Evolutionary conservation across 2,113 vertebrate genomes (phyloP), one percentile per base, ranked within the genome.

Genomic region (Podarcis cretensis): DNA sequence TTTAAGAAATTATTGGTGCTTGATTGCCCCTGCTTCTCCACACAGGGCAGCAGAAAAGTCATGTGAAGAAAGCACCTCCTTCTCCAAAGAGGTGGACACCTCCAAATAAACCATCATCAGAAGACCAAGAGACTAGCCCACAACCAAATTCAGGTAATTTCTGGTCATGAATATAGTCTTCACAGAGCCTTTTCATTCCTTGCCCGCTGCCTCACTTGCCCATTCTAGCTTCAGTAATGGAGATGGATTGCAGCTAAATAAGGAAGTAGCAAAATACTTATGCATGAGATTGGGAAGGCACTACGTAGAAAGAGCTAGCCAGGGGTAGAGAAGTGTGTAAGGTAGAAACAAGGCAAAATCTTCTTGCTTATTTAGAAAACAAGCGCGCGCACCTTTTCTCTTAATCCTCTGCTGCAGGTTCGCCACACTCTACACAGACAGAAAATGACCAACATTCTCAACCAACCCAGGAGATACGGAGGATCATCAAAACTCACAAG

Each of bases 401-500:
- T 83, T 89, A 0, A 93, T 88, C 5, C 7, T 37, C 93, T 90
- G 35, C 75, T 86, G 27, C 89, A 1, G 57, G 75, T 48, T 23
- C 83, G 30, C 85, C 89, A 12, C 78, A 87, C 83, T 78, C 92
- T 87, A 66, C 71, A 2, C 79, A 73, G 75, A 94, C 94, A 80
- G 43, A 54, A 92, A 95, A 78, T 76, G 84, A 35, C 2, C 57
- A 92, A 75, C 94, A 73, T n/a, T 87, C 90, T 1, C 90, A 96
- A 74, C 99, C 99, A 78, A 99, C 98, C 92, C 96, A 85, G 20
- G 98, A 97, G 86, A 99, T 99, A 7, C 91, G 96, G 20, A 98
- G 98, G 35, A 99, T 99, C 94, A 98, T 99, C 95, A 98, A 97
- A 85, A 95, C 95, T 96, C 99, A 97, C 93, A 98, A 99, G 96